These are phyloP conservation scores for Bradypodion pumilum DNA, from an alignment of 2,797 vertebrate genomes.

Conservation along the genomic window DNA sequence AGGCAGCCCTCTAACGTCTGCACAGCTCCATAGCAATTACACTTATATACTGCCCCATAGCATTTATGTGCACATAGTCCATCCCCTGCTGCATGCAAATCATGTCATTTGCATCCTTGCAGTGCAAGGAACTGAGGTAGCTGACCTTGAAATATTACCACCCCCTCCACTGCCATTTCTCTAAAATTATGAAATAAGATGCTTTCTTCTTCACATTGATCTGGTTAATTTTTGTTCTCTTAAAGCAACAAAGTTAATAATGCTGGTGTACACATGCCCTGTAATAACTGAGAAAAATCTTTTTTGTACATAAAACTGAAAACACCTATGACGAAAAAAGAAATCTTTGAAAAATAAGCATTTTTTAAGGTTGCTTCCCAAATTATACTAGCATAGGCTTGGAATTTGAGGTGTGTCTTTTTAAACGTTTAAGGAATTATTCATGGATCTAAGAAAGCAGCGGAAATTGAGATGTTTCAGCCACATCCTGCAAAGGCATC, in stretches of 20 bases:
- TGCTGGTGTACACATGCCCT: neutral
- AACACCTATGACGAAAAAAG: neutral
- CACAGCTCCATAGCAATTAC: too few relatives aligned
- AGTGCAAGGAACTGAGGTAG: neutral
- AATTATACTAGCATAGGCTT: neutral
- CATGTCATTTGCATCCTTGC: too few relatives aligned
- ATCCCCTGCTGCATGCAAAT: too few relatives aligned
- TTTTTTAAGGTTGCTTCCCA: neutral
- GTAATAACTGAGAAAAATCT: accelerated
- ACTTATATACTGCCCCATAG: too few relatives aligned
- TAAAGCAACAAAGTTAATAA: neutral
- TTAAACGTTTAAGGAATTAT: neutral
- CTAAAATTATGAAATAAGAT: neutral
- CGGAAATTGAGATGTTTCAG: neutral
- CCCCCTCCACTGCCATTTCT: neutral
- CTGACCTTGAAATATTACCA: neutral
- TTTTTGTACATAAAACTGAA: neutral
- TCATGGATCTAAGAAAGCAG: neutral
- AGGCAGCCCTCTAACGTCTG: too few relatives aligned
- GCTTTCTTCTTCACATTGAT: accelerated
- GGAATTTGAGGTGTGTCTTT: accelerated
- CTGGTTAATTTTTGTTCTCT: neutral
- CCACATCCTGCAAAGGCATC: neutral
- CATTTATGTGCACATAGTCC: too few relatives aligned
- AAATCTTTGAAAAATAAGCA: neutral